Evolutionary conservation across 2,113 vertebrate genomes (phyloP), one percentile per base, ranked within the genome.

Genomic region (Elanoides forficatus): DNA sequence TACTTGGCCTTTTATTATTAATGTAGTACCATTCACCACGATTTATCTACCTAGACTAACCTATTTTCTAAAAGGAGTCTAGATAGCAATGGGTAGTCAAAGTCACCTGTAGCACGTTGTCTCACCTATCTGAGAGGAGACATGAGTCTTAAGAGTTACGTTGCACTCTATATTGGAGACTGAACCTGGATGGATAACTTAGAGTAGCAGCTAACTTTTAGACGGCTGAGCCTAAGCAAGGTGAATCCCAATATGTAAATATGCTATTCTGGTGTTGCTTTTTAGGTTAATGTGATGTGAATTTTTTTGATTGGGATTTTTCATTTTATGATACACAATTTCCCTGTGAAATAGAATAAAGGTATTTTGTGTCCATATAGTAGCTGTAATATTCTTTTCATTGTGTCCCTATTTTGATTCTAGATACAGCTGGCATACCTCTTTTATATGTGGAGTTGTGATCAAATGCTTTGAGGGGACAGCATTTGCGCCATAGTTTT

Each of bases 61-160:
- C 9, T 68, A 0, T 81, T 91, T 86, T 62, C 50, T 84, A 42
- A 73, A 86, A 78, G 34, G 5, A 80, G 26, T 72, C 30, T 45
- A 27, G 12, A 1, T 48, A 36, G 19, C 43, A 75, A 0, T n/a
- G 40, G 20, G 16, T 63, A 32, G 50, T 81, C 65, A 59, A 1
- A 47, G 30, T 78, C 32, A 52, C 11, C 32, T 58, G 10, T 58
- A 78, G 48, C 15, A 56, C 23, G 7, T 79, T 74, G 26, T 48
- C 55, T 86, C 8, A 14, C 16, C 20, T 63, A 4, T 73, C 14
- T 5, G 5, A 80, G 48, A 32, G 20, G 36, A 63, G 65, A 16
- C 19, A 7, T 7, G 18, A 75, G n/a, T 59, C 15, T 62, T 22
- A 13, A 0, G 11, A 53, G 40, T 75, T 75, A 11, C 1, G 0